Base-by-base conservation (phyloP, 2,113 vertebrate species). In the Dicerorhinus sumatrensis region DNA sequence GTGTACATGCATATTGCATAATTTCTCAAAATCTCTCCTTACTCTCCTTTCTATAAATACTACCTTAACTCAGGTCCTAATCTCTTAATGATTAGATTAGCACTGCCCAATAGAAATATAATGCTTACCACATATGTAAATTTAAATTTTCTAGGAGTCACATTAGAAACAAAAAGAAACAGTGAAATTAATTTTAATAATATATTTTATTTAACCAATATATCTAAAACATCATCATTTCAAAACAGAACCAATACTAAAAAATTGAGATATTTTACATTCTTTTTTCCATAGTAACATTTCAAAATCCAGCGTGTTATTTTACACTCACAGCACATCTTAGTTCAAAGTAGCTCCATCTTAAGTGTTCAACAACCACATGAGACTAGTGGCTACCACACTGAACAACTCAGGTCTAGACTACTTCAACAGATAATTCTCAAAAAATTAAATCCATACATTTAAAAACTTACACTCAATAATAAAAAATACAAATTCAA, bases 21-120 rank as follows among this genome's bases (percentile, higher is more conserved):
- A 63, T 81, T 83, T 86, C 73, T 82, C 91, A 83, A 91, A 54
- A 89, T 51, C 36, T 36, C 51, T 93, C 56, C 27, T 76, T 70
- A 83, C 42, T 87, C 91, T 60, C 63, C 29, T 72, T 93, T 95
- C 79, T 70, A 31, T 60, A 94, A 94, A 63, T 65, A 94, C 36
- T 56, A 95, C n/a, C 36, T 33, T 82, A 76, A 63, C 75, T 83
- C 62, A 93, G 17, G 46, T 48, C 54, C 36, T 77, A 86, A 69
- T 63, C 60, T 76, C 17, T 31, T 80, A 73, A 46, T 42, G n/a
- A 81, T 42, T 82, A 80, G 36, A 94, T 88, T 92, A 70, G n/a
- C 39, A 76, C 31, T 89, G 70, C 20, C 33, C 56, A 85, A 86
- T 8, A 93, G 42, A 89, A 84, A 84, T 56, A 91, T 14, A 73